Percentiles rank a stretch among this genome's conserved stretches.
Conservation (phyloP, 64 coral and sea anemone genomes). For the Anthopleura sola region DNA sequence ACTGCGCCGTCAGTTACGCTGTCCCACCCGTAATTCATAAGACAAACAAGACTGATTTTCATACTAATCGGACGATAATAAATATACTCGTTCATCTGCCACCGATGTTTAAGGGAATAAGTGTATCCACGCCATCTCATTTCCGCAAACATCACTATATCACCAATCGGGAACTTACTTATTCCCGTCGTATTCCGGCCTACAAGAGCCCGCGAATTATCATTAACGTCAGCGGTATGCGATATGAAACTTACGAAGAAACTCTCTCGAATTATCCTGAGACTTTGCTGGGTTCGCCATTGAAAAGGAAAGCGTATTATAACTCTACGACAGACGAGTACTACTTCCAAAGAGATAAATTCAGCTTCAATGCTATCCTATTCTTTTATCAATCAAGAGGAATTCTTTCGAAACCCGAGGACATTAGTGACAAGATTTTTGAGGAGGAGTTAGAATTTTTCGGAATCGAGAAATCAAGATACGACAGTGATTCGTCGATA, state of each 20-base stretch:
- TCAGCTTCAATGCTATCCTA: slow-evolving; percentile 72
- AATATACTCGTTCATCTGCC: not conserved
- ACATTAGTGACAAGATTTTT: slow-evolving; percentile 44
- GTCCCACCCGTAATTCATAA: not conserved
- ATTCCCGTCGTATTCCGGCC: slow-evolving; percentile 11
- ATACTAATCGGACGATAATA: not conserved
- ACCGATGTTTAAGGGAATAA: slow-evolving; percentile 25
- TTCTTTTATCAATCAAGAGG: slow-evolving; percentile 88
- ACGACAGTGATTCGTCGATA: not conserved
- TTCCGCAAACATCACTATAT: not conserved
- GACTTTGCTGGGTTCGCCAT: slow-evolving; percentile 62
- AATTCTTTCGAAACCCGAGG: slow-evolving; percentile 72
- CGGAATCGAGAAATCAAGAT: slow-evolving; percentile 32
- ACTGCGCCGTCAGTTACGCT: not conserved
- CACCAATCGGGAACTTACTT: not conserved
- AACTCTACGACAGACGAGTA: slow-evolving; percentile 63
- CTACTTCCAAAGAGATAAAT: slow-evolving; percentile 64
- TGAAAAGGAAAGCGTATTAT: slow-evolving; percentile 56
- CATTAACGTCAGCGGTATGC: slow-evolving; percentile 74
- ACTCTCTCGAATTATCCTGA: slow-evolving; percentile 76
- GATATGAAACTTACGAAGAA: slow-evolving; percentile 77
- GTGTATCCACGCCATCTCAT: slow-evolving; percentile 1
- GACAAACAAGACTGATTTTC: not conserved
- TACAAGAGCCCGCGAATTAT: slow-evolving; percentile 53
- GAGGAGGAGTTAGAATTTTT: slow-evolving; percentile 69